These are phyloP conservation scores for Agriopis aurantiaria DNA, from an alignment of 2,888 invertebrate species.

Conservation along the genomic window DNA sequence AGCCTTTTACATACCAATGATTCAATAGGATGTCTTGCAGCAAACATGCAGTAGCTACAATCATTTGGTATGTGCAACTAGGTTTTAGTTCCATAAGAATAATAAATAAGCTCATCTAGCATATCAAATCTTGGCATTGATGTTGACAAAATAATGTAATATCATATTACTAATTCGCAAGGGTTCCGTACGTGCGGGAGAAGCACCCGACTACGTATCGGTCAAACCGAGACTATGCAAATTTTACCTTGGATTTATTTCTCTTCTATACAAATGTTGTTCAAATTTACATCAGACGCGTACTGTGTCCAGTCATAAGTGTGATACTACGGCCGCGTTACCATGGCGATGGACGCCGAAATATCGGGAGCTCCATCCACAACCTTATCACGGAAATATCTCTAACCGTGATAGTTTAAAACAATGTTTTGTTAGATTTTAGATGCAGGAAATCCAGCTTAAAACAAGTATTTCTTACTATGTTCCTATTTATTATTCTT, in stretches of 20 bases:
- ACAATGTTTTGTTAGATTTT: too few species aligned
- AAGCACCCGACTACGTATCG: not conserved
- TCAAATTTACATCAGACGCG: not conserved
- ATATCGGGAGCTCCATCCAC: too few species aligned
- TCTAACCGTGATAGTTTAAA: too few species aligned
- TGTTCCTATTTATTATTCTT: slow-evolving; percentile 17
- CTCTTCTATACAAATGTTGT: not conserved
- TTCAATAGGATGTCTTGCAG: not conserved
- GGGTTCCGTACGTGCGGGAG: too few species aligned
- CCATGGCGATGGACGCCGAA: too few species aligned
- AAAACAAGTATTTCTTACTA: not conserved
- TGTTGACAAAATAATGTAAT: not conserved
- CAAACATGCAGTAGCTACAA: not conserved
- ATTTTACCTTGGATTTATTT: not conserved
- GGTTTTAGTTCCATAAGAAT: slow-evolving; percentile 11
- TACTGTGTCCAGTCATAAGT: not conserved
- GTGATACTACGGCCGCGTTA: too few species aligned
- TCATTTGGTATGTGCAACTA: slow-evolving; percentile 9
- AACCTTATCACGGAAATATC: too few species aligned
- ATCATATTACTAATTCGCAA: not conserved
- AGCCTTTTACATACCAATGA: not conserved
- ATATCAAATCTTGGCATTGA: not conserved
- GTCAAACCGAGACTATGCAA: not conserved
- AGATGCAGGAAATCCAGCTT: too few species aligned
- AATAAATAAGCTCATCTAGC: slow-evolving; percentile 16